Base-by-base conservation (phyloP, 2,113 vertebrate species). In the Corvus hawaiiensis region DNA sequence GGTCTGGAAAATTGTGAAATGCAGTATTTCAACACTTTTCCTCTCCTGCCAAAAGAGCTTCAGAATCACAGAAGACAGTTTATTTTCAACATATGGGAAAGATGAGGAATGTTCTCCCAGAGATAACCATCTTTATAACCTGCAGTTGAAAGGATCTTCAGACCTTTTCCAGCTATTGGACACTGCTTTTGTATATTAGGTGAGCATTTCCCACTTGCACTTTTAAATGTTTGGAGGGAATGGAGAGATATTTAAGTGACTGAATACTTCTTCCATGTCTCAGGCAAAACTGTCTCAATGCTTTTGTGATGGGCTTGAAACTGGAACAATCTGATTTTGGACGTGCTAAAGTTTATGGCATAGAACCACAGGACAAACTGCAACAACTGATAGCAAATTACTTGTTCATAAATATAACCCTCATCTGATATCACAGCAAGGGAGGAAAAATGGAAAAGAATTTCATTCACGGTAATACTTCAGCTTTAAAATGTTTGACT, bases 1-100 rank as follows among this genome's bases (percentile, higher is more conserved):
- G 85, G 71, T 91, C 85, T 97, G 96, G 84, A 88, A 96, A 95
- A 95, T 95, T 94, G 94, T 97, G 96, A 97, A 94, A 97, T 55
- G 51, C 23, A 15, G 7, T 89, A 93, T 96, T 96, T 95, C 96
- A 97, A 94, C 92, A 95, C 88, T 94, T 85, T 41, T 93, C 46
- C 26, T 46, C n/a, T 92, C 67, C 75, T 92, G 95, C 94, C 94
- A 97, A 95, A 67, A 71, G 58, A 92, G 32, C 82, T 93, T 90
- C 90, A 69, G 82, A 91, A 79, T 85, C 71, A 68, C 54, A 73
- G 84, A 87, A 91, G 67, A 85, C 37, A 73, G 49, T 85, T 95
- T 93, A 82, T 95, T 94, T 79, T 35, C 15, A 92, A 95, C 90
- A 90, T 86, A 93, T 83, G 88, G 96, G 83, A 94, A 94, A 88